Base-by-base conservation (phyloP, 2,797 vertebrate genomes). In the Xerus rutilus region DNA sequence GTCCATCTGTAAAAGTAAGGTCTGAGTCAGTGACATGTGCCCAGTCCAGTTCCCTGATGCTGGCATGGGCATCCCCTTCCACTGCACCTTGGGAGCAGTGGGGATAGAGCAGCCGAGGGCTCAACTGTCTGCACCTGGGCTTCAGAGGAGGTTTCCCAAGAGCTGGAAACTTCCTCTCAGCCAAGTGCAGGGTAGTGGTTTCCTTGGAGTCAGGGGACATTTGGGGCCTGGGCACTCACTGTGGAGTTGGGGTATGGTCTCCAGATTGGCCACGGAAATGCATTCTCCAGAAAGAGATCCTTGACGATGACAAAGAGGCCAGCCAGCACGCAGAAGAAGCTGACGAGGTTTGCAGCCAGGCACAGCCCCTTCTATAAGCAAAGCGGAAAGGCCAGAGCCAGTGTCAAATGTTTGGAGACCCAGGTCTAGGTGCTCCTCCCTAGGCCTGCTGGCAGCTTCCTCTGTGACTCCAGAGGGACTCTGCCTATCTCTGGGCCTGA, bases 261-360 rank as follows among this genome's bases (percentile, higher is more conserved):
- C 96, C 97, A 94, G 93, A 93, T 14, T 0, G 90, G 88, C 84
- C 52, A 43, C 2, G 45, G 67, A 43, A 96, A 95, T 0, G 92
- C 32, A 15, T 10, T 64, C 35, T 97, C 97, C 88, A 96, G 70
- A 28, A 97, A 96, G 39, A 97, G 78, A 21, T 98, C 96, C 86
- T 97, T 97, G 86, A 3, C 0, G 0, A 96, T 62, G 78, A 97
- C 57, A 1, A 72, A 70, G 88, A 96, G 35, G 39, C 97, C 96
- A 0, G 92, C 64, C 35, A 96, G 88, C 1, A 43, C 39, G 0
- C 93, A 97, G 77, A 97, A 5, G 78, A 81, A 65, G 90, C 95
- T 94, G 69, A 90, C 0, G n/a, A 84, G 1, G 32, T 91, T 92
- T 1, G 32, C 3, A 0, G 1, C 1, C 14, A 95, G n/a, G 85